Percentiles rank a stretch among this genome's conserved stretches.
Evolutionary conservation across 2,888 invertebrate genomes (phyloP).

Genomic region (Luffia ferchaultella): DNA sequence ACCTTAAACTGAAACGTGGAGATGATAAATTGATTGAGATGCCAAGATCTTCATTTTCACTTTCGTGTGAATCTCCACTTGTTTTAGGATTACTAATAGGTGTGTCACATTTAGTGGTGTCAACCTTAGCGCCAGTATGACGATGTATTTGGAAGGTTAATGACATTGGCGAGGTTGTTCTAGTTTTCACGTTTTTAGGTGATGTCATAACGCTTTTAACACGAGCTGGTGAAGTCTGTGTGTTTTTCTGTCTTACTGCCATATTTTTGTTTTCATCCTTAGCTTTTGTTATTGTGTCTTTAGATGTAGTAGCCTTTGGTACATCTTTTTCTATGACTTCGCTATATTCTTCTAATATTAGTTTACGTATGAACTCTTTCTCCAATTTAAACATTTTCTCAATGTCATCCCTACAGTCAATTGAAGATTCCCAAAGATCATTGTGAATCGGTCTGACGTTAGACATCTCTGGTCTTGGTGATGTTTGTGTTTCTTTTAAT

Average conservation of each 20-base stretch:
- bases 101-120: constrained; percentile 24
- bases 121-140: constrained; percentile 42
- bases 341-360: constrained; percentile 50
- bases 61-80: constrained; percentile 21
- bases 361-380: constrained; percentile 50
- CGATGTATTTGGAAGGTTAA: constrained; percentile 31
- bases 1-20: constrained; percentile 44
- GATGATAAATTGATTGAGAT: constrained; percentile 52
- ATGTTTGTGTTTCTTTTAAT: constrained; percentile 55
- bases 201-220: constrained; percentile 56
- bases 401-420: constrained; percentile 38
- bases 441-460: constrained; percentile 34
- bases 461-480: constrained; percentile 30
- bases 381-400: constrained; percentile 47
- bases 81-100: constrained; percentile 13
- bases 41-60: constrained; percentile 29
- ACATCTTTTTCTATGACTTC: constrained; percentile 43
- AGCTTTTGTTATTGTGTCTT: constrained; percentile 16
- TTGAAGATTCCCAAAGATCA: constrained; percentile 38
- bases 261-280: constrained; percentile 27
- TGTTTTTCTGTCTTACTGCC: constrained; percentile 39
- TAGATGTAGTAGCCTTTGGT: constrained; percentile 43
- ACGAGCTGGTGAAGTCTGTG: constrained; percentile 54
- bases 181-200: constrained; percentile 44
- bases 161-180: constrained; percentile 48